These are phyloP conservation scores for Hemicordylus capensis DNA, from an alignment of 2,113 vertebrate genomes.

Conservation along the genomic window DNA sequence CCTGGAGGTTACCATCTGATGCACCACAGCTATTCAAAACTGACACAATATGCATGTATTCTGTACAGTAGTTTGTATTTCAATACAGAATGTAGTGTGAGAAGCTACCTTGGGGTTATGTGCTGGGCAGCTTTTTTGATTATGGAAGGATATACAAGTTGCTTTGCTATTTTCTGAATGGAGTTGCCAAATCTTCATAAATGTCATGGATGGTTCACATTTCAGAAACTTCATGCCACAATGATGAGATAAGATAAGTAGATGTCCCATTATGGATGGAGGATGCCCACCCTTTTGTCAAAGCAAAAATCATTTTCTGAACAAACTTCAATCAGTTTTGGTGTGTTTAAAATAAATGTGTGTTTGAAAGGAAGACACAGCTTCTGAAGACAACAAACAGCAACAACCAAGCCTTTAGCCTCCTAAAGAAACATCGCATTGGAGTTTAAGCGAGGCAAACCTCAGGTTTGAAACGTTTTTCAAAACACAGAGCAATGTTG, in stretches of 20 bases:
- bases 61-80: not conserved
- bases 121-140: not conserved
- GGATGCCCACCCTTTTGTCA: not conserved
- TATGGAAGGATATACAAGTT: not conserved
- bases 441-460: too few relatives aligned
- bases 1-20: too few relatives aligned
- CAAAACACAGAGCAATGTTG: not conserved
- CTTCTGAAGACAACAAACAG: not conserved
- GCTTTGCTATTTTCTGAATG: not conserved
- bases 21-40: too few relatives aligned
- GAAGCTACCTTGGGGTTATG: not conserved
- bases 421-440: too few relatives aligned
- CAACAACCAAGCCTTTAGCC: too few relatives aligned
- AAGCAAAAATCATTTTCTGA: not conserved
- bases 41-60: too few relatives aligned
- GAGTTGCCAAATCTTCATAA: not conserved
- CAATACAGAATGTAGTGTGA: not conserved
- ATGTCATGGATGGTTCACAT: not conserved
- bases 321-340: not conserved
- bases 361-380: not conserved
- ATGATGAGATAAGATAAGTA: not conserved
- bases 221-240: not conserved
- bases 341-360: not conserved
- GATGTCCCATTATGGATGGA: not conserved
- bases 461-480: not conserved